Evolutionary conservation across 1,140 invertebrate species (phyloP).

Genomic region (Aphidius ervi): DNA sequence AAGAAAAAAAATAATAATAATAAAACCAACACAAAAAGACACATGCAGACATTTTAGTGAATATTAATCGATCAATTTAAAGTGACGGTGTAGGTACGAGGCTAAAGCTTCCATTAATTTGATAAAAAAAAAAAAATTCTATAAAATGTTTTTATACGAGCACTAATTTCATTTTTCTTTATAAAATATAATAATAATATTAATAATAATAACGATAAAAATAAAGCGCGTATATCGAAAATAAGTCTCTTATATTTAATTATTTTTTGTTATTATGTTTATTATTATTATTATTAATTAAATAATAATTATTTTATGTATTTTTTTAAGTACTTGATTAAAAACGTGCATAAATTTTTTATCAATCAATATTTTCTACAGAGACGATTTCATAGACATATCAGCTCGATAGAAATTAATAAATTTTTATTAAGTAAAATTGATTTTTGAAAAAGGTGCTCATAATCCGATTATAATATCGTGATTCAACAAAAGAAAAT

Average conservation of each 20-base stretch:
- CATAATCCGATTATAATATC: conserved; percentile 8
- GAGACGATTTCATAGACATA: conserved; percentile 14
- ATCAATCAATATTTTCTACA: conserved; percentile 5
- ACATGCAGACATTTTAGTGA: conserved; percentile 1
- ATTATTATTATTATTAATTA: too few species aligned
- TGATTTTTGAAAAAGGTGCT: conserved; percentile 14
- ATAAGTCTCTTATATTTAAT: too few species aligned
- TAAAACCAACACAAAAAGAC: neutral
- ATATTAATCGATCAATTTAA: conserved; percentile 4
- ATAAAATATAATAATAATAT: too few species aligned
- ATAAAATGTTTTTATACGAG: too few species aligned
- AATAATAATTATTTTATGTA: too few species aligned
- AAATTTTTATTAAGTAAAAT: conserved; percentile 8
- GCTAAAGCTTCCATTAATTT: conserved; percentile 9
- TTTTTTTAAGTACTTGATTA: too few species aligned
- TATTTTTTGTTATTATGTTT: too few species aligned
- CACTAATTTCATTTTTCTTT: too few species aligned
- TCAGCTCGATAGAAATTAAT: conserved; percentile 13
- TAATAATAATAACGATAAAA: too few species aligned
- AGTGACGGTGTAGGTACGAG: conserved; percentile 14
- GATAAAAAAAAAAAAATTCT: too few species aligned
- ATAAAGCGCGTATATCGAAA: too few species aligned
- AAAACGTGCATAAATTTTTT: too few species aligned
- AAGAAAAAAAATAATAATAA: conserved; percentile 11
- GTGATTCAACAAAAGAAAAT: neutral